Base-by-base conservation (phyloP, 1,140 invertebrate species). In the Aplysia californica region DNA sequence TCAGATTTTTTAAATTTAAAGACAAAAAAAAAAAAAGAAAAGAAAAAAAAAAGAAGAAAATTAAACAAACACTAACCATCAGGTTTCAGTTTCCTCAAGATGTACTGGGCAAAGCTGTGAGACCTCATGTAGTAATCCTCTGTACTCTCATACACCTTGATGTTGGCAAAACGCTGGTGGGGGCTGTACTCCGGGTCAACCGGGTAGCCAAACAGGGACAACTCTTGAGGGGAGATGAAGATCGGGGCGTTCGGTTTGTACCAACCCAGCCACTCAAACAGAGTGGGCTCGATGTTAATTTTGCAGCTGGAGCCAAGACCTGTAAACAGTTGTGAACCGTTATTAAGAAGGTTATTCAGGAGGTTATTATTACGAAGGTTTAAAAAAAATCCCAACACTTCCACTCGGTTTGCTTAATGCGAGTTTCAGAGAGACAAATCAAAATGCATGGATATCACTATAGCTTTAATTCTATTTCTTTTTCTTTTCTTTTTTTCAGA, bases 251-350 rank as follows among this genome's bases (percentile, higher is more conserved):
- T 92, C 69, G 94, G 93, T 3, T 93, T 92, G 89, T 97, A 96
- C 96, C 96, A 98, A n/a, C 93, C 93, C 74, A 96, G 91, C 94
- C 95, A 98, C 87, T 98, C 97, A 88, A 97, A 98, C 23, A 98
- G 87, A 0, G 94, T 95, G 0, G 96, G 96, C 85, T 98, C 97
- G 31, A 97, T 91, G 79, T 92, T 92, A n/a, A 97, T 92, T 58
- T 90, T 87, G 44, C 92, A 79, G 41, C 90, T 79, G 15, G 89
- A 81, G 29, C 84, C 89, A 50, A 89, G 75, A 77, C 91, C 90
- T 86, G 64, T 1, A 68, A 81, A 55, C 44, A 76, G 41, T 6
- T 21, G n/a, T n/a, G n/a, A n/a, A n/a, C n/a, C n/a, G n/a, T n/a
- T n/a, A n/a, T n/a, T n/a, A n/a, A n/a, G n/a, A n/a, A n/a, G n/a